Conservation (phyloP, 2,888 invertebrate genomes). For the Synergus itoensis region DNA sequence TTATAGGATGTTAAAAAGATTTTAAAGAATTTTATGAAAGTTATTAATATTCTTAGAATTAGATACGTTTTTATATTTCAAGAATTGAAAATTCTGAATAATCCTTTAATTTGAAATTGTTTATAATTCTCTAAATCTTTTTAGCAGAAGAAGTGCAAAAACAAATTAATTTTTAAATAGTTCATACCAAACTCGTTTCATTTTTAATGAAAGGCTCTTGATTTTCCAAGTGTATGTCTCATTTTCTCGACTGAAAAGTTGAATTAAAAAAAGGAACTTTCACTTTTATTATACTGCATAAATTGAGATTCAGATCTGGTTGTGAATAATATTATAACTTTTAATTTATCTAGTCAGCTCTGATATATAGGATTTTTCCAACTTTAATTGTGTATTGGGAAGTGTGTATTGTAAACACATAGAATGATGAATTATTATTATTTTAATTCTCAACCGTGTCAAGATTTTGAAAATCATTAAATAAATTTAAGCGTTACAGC, state of each 20-base stretch:
- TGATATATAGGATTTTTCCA: background rate
- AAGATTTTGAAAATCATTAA: too few species aligned
- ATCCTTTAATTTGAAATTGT: too few species aligned
- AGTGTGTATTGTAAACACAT: background rate
- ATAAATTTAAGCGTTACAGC: background rate
- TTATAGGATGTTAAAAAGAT: too few species aligned
- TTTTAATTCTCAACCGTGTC: too few species aligned
- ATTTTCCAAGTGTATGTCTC: background rate
- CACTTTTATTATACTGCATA: background rate
- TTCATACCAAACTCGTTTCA: background rate
- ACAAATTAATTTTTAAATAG: background rate
- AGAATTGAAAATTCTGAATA: too few species aligned
- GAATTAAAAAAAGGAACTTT: background rate
- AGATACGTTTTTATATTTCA: too few species aligned
- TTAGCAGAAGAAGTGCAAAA: too few species aligned
- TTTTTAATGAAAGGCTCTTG: background rate
- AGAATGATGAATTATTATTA: too few species aligned
- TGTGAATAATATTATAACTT: background rate
- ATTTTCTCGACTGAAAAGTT: background rate
- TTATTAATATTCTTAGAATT: too few species aligned
- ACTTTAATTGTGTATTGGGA: background rate
- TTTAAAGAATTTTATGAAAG: too few species aligned
- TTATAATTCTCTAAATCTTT: too few species aligned
- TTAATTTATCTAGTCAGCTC: background rate
- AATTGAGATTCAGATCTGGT: background rate